Base-by-base conservation (phyloP, 1,140 invertebrate genomes). In the Forficula auricularia region DNA sequence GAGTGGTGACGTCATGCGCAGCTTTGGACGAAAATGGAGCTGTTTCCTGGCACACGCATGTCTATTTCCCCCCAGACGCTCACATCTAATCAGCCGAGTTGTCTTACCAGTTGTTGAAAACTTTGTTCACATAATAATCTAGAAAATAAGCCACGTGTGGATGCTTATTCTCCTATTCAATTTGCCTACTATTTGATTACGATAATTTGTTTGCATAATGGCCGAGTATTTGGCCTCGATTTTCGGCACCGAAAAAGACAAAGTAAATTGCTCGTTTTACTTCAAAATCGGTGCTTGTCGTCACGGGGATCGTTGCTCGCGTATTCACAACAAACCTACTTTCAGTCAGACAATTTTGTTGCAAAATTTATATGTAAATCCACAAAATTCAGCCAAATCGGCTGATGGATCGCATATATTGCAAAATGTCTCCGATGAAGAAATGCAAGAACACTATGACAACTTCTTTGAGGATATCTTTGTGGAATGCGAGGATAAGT, bases 401-500 rank as follows among this genome's bases (percentile, higher is more conserved):
- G 89, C 90, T 27, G 90, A 95, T 73, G 89, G 90, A 38, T 82
- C 79, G 48, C 80, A 84, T 61, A n/a, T 84, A 65, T 79, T 89
- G 37, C 79, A 82, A 16, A 86, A 87, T 65, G 84, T 95, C 12
- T 89, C 82, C 32, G 92, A 98, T 61, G 90, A 94, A 60, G 88
- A 97, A 64, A 91, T 94, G 75, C 94, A 98, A 59, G 86, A 96
- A 62, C 90, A 98, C 68, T 98, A 96, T 67, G 94, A 98, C 62
- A 94, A 98, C 57, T 98, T 98, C 62, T 98, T 98, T 66, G 94
- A 98, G 68, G 95, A 98, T 69, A 89, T 98, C 4, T 98, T 97
- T 70, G 83, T 91, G 2, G 94, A 98, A 64, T 83, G 92, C 57
- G 91, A 97, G 65, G 89, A 95, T 54, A 96, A 95, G 70, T 98